Percentiles rank a stretch among this genome's conserved stretches.
Evolutionary conservation across 2,888 invertebrate genomes (phyloP).

Genomic region (Mamestra brassicae): DNA sequence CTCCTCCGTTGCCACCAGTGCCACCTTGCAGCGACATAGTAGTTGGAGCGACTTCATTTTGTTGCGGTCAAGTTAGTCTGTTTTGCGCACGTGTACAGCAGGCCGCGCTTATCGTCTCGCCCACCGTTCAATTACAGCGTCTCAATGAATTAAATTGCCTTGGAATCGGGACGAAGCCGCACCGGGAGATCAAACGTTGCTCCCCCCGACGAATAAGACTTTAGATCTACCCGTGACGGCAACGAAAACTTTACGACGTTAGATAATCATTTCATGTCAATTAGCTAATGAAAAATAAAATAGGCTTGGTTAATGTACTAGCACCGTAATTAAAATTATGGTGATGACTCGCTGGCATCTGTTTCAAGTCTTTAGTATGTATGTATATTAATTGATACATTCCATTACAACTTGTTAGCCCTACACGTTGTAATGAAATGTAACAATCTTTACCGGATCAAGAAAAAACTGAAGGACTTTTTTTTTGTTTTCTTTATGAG

Average conservation of each 20-base stretch:
- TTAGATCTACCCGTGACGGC: constrained; percentile 78
- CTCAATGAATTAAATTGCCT: constrained; percentile 86
- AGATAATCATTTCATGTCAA: constrained; percentile 89
- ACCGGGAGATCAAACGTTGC: constrained; percentile 84
- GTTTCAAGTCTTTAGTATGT: constrained; percentile 74
- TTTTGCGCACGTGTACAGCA: constrained; percentile 83
- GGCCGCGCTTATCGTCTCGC: constrained; percentile 68
- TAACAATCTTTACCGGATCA: constrained; percentile 2
- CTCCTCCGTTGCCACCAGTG: constrained; percentile 72
- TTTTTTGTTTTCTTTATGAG: not conserved
- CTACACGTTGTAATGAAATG: no score
- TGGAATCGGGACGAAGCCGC: constrained; percentile 74
- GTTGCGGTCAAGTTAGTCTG: constrained; percentile 87
- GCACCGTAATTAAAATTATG: constrained; percentile 87
- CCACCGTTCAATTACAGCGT: constrained; percentile 83
- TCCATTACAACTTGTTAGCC: constrained; percentile 30
- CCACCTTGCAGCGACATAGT: constrained; percentile 74
- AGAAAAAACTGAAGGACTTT: not conserved
- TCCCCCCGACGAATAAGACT: constrained; percentile 75
- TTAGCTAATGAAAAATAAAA: constrained; percentile 91
- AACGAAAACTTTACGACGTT: constrained; percentile 83
- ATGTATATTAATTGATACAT: constrained; percentile 41
- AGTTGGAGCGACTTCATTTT: constrained; percentile 80
- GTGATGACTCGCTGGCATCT: constrained; percentile 85
- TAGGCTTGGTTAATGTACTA: constrained; percentile 81